Conservation (phyloP, 2,113 vertebrate species). For the Trematocara stigmaticum region DNA sequence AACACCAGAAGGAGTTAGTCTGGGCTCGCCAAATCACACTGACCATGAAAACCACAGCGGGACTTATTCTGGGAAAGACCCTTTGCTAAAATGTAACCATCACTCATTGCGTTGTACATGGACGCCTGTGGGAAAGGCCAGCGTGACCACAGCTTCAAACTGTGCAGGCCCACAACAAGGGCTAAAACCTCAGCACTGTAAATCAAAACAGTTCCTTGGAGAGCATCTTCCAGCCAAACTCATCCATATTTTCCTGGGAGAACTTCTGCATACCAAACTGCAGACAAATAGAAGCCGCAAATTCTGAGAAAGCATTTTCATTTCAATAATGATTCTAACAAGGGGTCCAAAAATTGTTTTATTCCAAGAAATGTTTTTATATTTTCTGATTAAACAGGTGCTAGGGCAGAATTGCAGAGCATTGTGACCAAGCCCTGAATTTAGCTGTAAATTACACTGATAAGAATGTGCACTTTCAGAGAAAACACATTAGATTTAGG, state of each 20-base stretch:
- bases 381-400: conserved; percentile 29
- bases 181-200: conserved; percentile 6
- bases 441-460: neutral
- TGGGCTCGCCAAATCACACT: conserved; percentile 27
- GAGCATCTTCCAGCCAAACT: conserved; percentile 2
- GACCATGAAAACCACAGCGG: conserved; percentile 33
- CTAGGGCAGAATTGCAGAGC: neutral
- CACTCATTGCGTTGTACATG: conserved; percentile 11
- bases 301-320: conserved; percentile 49
- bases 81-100: conserved; percentile 27
- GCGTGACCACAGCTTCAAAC: conserved; percentile 16
- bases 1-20: conserved; percentile 4
- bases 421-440: neutral
- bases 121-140: conserved; percentile 30
- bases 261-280: conserved; percentile 5
- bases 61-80: conserved; percentile 56
- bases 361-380: conserved; percentile 57
- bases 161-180: conserved; percentile 19
- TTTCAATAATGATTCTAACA: neutral
- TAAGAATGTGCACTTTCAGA: neutral
- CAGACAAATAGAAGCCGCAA: neutral
- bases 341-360: neutral
- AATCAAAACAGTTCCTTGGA: conserved; percentile 28
- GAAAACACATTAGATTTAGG: neutral
- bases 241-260: conserved; percentile 24